Percentiles rank a stretch among this genome's conserved stretches.
Evolutionary conservation across 2,888 invertebrate genomes (phyloP).

Genomic region (Tupiocoris notatus): DNA sequence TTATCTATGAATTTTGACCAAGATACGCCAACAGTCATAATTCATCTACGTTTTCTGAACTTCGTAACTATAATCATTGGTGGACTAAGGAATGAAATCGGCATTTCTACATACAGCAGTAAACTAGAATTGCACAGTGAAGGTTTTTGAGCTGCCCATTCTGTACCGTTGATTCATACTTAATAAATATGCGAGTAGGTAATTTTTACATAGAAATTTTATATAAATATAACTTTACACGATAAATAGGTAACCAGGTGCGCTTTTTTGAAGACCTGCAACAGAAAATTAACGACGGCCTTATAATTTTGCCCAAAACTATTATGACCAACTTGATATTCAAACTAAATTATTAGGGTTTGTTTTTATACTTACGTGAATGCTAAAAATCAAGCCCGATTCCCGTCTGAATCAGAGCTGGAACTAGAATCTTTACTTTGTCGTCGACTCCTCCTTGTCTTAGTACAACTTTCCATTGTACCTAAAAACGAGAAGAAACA

Average conservation of each 20-base stretch:
- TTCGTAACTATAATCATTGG: too few species aligned
- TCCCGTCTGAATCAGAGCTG: conserved; percentile 48
- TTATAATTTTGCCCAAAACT: too few species aligned
- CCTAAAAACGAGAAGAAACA: too few species aligned
- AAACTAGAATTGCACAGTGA: too few species aligned
- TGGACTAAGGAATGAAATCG: too few species aligned
- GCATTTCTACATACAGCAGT: too few species aligned
- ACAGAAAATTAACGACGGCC: too few species aligned
- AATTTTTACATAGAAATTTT: conserved; percentile 3
- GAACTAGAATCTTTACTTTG: conserved; percentile 49
- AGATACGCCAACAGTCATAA: too few species aligned
- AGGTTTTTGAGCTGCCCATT: conserved; percentile 13
- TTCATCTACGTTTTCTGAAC: too few species aligned
- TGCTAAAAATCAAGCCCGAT: conserved; percentile 27
- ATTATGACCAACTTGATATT: too few species aligned
- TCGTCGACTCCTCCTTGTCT: conserved; percentile 47
- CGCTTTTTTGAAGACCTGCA: neutral
- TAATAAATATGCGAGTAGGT: conserved; percentile 14
- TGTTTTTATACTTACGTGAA: conserved; percentile 15
- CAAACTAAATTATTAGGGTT: too few species aligned
- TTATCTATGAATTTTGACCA: too few species aligned
- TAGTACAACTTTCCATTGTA: conserved; percentile 47
- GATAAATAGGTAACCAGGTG: conserved; percentile 36
- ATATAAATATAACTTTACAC: conserved; percentile 19
- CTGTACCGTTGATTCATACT: neutral